Evolutionary conservation across 2,888 invertebrate species (phyloP), one percentile per base, ranked within the genome.

Genomic region (Thereva nobilitata): DNA sequence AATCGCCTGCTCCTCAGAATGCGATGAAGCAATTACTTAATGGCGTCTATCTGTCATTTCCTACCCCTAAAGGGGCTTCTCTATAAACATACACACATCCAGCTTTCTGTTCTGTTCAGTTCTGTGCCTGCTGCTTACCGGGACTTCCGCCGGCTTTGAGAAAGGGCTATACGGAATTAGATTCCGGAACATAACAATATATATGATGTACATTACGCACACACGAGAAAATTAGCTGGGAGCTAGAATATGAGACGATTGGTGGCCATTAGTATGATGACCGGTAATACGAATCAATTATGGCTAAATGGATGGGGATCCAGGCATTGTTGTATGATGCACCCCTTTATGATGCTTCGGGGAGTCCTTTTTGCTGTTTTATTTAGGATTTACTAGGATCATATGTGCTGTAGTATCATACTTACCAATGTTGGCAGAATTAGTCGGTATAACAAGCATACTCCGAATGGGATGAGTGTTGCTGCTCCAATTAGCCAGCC

Each of bases 401-500:
- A 23, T 23, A 23, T 23, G 42, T 56, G 40, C 40, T 44, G 37
- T 35, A 41, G 4, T 42, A 23, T 23, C n/a, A n/a, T 52, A 69
- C 71, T 72, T 70, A 73, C 73, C 71, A 70, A 64, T 40, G 70
- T 70, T n/a, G 70, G 72, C 35, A 72, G 72, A 9, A 66, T 66
- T 10, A 71, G 73, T 70, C 83, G 82, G 70, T 82, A 80, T 12
- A 83, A 72, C 0, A 88, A 83, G 37, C 89, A 87, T 3, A 86
- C 76, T 0, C 91, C 89, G 74, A 93, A 86, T 1, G 90, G 85
- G 0, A 86, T 73, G 2, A 93, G 81, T 0, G 92, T 92, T 1
- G 88, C 82, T 1, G 88, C 71, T 0, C 91, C 90, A 64, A 93
- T 86, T 54, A 86, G 75, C 86, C 90, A 89, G 4, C 92, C 92